Evolutionary conservation across 2,888 invertebrate species (phyloP), one percentile per base, ranked within the genome.

Genomic region (Dolichopus griseipennis): DNA sequence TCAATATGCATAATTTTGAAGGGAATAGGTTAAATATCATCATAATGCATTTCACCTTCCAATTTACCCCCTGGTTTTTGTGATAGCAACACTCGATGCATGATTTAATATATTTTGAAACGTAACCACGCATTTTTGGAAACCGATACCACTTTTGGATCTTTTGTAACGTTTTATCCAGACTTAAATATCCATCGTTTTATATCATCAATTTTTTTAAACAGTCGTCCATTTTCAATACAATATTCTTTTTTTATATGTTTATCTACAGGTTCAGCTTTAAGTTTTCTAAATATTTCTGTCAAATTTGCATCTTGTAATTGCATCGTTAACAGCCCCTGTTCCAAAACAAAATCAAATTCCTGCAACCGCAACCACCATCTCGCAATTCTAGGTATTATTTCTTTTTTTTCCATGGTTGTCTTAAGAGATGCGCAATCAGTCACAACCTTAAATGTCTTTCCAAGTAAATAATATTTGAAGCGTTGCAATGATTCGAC

Each of bases 141-240:
- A 74, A 73, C 73, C 73, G 73, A 65, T 71, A 74, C 37, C 72
- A 63, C 21, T 68, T 67, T 6, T 12, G 21, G 10, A 74, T 66
- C n/a, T 68, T 68, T 22, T 71, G 66, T 1, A 73, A 15, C 1
- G 75, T 74, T 66, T 74, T 74, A 20, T 73, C 72, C 0, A 71
- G 5, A 9, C 70, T 68, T 61, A 72, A 74, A 61, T 7, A 74
- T 72, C 22, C 72, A 64, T n/a, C 64, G 68, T 27, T 34, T 68
- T 33, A 18, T 12, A 33, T 64, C 66, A 8, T 62, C 66, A 20
- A n/a, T 33, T 64, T 65, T 68, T 15, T 70, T 68, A 65, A 69
- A 69, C 22, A 73, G 63, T 6, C 72, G 66, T 22, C 68, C 27
- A 65, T 71, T 67, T 18, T 67, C 21, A 7, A 72, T 5, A 21